Base-by-base conservation (phyloP, 2,797 vertebrate genomes). In the Brachyrhaphis roseni region DNA sequence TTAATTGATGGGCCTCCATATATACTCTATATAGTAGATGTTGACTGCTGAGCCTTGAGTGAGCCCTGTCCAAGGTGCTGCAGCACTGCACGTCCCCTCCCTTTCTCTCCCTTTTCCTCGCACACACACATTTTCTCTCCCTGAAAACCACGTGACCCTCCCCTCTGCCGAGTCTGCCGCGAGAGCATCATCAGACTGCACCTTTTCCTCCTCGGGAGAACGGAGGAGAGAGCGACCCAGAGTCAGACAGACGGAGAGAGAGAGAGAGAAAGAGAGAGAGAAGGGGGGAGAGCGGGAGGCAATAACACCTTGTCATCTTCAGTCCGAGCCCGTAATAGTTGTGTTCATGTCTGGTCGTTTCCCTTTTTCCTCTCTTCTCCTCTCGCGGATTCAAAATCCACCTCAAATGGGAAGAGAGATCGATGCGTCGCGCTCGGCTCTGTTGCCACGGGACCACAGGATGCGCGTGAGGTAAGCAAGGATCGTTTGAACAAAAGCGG, bases 131-230 rank as follows among this genome's bases (percentile, higher is more conserved):
- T 59, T 43, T 76, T 53, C 79, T n/a, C 86, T 80, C 82, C 70
- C 77, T 55, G 77, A 47, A 76, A 72, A 89, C 89, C 93, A 94
- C 91, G 92, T 93, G 94, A 95, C 88, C 51, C 80, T 82, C 83
- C 86, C 66, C 88, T 90, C 82, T 86, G 90, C 86, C 90, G 88
- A 91, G 85, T 89, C 90, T 93, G 90, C 88, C 86, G 86, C 75
- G 84, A 92, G 90, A 93, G 86, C 91, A 90, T 90, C 93, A 94
- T 91, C 93, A 94, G 93, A 95, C 93, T 95, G 94, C 93, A 95
- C 94, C 94, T 94, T 94, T 93, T 92, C 92, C 92, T 90, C 75
- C 86, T 94, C 89, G 73, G 84, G 91, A 93, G 86, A 86, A 77
- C 68, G 74, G 74, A 77, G 73, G 78, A 68, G 20, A 47, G 75